Base-by-base conservation (phyloP, 2,797 vertebrate genomes). In the Neosilurus hyrtlii region DNA sequence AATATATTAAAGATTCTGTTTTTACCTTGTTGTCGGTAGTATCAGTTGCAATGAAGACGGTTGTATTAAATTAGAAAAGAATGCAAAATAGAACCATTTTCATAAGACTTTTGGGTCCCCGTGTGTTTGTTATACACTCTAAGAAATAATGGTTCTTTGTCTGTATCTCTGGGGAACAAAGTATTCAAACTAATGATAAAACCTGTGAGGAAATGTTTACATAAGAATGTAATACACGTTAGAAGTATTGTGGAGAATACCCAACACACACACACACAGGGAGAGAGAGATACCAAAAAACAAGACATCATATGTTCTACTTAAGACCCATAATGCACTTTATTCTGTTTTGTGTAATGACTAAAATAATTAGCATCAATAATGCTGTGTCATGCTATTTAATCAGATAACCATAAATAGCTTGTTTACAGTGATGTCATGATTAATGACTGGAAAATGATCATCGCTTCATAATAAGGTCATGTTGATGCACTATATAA, bases 381-480 rank as follows among this genome's bases (percentile, higher is more conserved):
- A 83, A 88, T 86, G 76, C 87, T 79, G 86, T 80, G 87, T 75
- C 77, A 67, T 68, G 65, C 71, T 76, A 74, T 80, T n/a, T 87
- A 86, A 89, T 87, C 54, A 77, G 86, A 86, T 66, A 8, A 65
- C 63, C n/a, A 65, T 65, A 76, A 71, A 54, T 54, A 54, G 51
- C n/a, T 73, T 9, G 8, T 22, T 81, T 78, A 74, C 70, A 88
- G 82, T 77, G 81, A 84, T 82, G 78, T 52, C 24, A 24, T 75
- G 65, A 63, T 26, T 85, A 88, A 82, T 82, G 65, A 75, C 72
- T 56, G 26, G 49, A 82, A 70, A 76, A 68, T 86, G 81, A 88
- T 74, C 43, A 84, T 84, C 79, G 81, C 73, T 65, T 59, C 18
- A 18, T 80, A 77, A 57, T 75, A 65, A 80, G 79, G 54, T 75